These are phyloP conservation scores for Pelvicachromis taeniatus DNA, from an alignment of 2,113 vertebrate species.

Conservation along the genomic window DNA sequence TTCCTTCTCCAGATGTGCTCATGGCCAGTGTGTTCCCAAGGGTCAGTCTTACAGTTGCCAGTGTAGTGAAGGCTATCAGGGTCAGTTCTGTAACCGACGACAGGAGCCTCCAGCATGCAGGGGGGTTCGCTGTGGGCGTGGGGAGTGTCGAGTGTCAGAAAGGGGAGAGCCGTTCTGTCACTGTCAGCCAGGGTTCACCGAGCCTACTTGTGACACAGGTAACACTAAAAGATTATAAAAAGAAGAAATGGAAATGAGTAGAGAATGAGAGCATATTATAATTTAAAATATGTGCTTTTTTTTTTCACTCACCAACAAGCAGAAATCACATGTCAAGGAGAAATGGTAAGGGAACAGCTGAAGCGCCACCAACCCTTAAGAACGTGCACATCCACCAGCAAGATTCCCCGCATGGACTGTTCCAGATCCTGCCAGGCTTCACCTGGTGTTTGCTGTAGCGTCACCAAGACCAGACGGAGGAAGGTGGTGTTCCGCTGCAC, in stretches of 20 bases:
- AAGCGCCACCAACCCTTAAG: conserved; percentile 83
- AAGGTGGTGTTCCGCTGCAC: conserved; percentile 91
- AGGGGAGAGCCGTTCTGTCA: conserved; percentile 81
- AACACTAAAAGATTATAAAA: neutral
- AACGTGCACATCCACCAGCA: conserved; percentile 81
- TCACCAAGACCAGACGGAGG: conserved; percentile 84
- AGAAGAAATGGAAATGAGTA: accelerated
- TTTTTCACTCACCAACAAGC: neutral
- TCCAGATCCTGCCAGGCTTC: conserved; percentile 72
- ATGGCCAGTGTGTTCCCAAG: conserved; percentile 78
- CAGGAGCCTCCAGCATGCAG: conserved; percentile 83
- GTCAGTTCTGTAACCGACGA: conserved; percentile 81
- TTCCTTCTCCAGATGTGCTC: conserved; percentile 79
- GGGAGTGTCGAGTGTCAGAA: conserved; percentile 83
- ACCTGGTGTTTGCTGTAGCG: conserved; percentile 82
- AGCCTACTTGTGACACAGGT: conserved; percentile 87
- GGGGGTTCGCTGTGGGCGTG: conserved; percentile 81
- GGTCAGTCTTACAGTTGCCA: conserved; percentile 82
- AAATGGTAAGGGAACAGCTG: conserved; percentile 85
- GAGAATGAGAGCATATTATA: neutral
- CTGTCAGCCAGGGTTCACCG: conserved; percentile 81
- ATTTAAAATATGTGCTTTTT: neutral
- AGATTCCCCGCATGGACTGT: conserved; percentile 84
- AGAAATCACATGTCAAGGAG: conserved; percentile 86
- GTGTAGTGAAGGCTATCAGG: conserved; percentile 84